Percentiles rank a stretch among this genome's conserved stretches.
Conservation (phyloP, 2,797 vertebrate species). For the Brachyalestes nurse region DNA sequence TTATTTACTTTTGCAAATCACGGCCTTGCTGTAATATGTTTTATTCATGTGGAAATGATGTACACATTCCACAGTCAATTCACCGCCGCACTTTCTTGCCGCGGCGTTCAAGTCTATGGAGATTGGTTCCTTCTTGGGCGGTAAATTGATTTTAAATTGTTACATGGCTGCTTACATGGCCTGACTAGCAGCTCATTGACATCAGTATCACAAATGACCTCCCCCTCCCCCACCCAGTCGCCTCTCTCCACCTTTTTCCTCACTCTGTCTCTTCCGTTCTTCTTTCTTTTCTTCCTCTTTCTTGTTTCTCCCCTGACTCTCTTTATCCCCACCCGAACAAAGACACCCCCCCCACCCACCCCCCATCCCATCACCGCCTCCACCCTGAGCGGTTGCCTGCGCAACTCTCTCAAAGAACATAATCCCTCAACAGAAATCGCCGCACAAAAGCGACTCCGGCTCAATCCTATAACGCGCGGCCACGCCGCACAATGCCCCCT, state of each 20-base stretch:
- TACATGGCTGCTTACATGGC: conserved; percentile 80
- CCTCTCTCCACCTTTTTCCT: conserved; percentile 33
- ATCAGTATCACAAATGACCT: conserved; percentile 43
- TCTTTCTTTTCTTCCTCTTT: not conserved
- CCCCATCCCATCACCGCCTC: conserved; percentile 70
- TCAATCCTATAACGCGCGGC: conserved; percentile 83
- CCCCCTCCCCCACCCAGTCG: not conserved
- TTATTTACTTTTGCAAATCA: not conserved
- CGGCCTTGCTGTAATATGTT: not conserved
- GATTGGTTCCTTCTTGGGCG: conserved; percentile 74
- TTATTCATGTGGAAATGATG: not conserved
- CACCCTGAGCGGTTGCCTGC: conserved; percentile 76
- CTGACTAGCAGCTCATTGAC: conserved; percentile 74
- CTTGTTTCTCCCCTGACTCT: not conserved
- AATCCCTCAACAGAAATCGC: conserved; percentile 84
- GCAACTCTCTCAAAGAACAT: conserved; percentile 85
- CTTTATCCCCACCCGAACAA: conserved; percentile 71
- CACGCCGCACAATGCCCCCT: conserved; percentile 76
- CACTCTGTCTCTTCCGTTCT: conserved; percentile 4
- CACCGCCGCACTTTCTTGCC: conserved; percentile 15
- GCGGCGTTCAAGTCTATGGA: conserved; percentile 45
- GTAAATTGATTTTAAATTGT: conserved; percentile 83
- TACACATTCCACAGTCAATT: not conserved
- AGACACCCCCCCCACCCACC: conserved; percentile 74
- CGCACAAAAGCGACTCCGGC: conserved; percentile 86